phyloP scores from a whole-genome alignment of 2,113 vertebrate genomes.

The Atlantisia rogersi region DNA sequence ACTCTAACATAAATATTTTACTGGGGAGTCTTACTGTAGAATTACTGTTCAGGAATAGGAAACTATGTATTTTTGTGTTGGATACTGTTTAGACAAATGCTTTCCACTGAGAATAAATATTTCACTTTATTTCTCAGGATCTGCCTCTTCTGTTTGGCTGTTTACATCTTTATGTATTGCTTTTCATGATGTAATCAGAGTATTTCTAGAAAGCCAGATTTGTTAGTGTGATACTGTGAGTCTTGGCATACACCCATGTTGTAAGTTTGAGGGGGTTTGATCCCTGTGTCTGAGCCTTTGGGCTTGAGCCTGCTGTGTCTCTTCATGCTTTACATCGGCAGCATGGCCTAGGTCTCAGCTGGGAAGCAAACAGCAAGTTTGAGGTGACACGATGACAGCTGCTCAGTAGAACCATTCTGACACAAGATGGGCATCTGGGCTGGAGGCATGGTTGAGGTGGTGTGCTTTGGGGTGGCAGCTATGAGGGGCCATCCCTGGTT shows the following conservation, averaged over 20 bases:
- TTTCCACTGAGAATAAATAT: slow-evolving; percentile 43
- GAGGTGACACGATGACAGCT: background rate
- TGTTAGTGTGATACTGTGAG: background rate
- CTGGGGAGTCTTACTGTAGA: background rate
- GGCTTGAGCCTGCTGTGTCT: background rate
- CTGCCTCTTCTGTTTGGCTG: background rate
- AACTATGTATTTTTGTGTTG: slow-evolving; percentile 24
- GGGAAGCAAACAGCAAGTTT: background rate
- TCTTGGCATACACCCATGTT: background rate
- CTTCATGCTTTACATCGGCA: background rate
- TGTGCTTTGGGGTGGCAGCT: background rate
- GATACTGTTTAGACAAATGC: slow-evolving; percentile 22
- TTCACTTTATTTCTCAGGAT: slow-evolving; percentile 25
- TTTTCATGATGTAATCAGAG: background rate
- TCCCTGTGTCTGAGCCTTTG: background rate
- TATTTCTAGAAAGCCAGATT: background rate
- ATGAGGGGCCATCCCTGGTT: background rate
- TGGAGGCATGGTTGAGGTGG: background rate
- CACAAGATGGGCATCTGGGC: background rate
- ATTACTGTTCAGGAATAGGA: background rate
- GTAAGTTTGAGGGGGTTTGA: background rate
- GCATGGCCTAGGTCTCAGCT: background rate
- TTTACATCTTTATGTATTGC: background rate
- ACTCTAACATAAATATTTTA: slow-evolving; percentile 25
- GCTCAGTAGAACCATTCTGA: background rate